phyloP scores from a whole-genome alignment of 2,888 invertebrate species.

The Caenorhabditis zanzibari region DNA sequence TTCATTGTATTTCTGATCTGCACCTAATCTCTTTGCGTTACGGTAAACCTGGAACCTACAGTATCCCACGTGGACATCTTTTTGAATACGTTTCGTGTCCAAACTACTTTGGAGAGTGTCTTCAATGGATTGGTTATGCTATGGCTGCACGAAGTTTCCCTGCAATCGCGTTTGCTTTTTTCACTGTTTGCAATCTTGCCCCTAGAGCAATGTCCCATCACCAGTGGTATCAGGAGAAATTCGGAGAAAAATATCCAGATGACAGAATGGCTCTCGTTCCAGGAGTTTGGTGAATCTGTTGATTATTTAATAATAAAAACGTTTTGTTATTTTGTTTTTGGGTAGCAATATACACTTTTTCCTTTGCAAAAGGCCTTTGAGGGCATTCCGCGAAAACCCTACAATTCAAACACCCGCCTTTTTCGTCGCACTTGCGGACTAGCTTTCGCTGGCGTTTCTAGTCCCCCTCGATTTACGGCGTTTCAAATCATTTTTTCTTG shows the following conservation, averaged over 20 bases:
- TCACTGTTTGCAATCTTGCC: conserved; percentile 85
- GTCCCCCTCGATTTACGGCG: conserved; percentile 16
- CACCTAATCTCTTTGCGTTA: conserved; percentile 18
- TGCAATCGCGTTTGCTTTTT: conserved; percentile 85
- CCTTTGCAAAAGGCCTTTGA: too few species aligned
- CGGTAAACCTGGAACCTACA: background rate
- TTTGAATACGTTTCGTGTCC: conserved; percentile 85
- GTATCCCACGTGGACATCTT: conserved; percentile 72
- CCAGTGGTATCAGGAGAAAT: conserved; percentile 78
- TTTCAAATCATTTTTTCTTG: background rate
- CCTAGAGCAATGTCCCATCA: conserved; percentile 85
- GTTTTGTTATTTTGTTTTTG: background rate
- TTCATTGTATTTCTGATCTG: conserved; percentile 21
- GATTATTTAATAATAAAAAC: background rate
- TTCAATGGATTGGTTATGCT: conserved; percentile 86
- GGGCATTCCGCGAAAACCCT: background rate
- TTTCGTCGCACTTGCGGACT: background rate
- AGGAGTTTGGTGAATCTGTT: conserved; percentile 57
- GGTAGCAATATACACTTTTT: background rate
- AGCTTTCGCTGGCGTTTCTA: background rate
- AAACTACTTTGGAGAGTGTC: conserved; percentile 86
- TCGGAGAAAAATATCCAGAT: conserved; percentile 77
- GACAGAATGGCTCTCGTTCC: conserved; percentile 78
- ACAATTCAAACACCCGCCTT: background rate
- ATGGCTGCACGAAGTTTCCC: conserved; percentile 84